A percentile compares a stretch with the other conserved stretches of the same genome.
phyloP scores from a whole-genome alignment of 2,888 invertebrate species.

The Acanthosepion lycidas region DNA sequence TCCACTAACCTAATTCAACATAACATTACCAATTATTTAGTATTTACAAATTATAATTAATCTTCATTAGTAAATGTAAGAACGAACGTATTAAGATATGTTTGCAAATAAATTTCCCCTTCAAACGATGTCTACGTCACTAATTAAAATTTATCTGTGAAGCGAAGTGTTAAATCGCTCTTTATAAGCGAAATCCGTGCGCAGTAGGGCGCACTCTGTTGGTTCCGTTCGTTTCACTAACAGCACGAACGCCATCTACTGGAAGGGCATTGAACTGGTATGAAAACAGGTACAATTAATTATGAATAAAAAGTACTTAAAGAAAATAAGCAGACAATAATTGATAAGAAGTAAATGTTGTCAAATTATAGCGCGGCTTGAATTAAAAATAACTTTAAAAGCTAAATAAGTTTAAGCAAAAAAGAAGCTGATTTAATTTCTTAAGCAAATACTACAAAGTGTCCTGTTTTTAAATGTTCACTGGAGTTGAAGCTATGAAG shows the following conservation, averaged over 20 bases:
- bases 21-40: no score
- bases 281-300: neutral
- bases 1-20: no score
- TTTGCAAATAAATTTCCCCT: neutral
- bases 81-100: neutral
- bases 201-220: neutral
- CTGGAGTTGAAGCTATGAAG: neutral
- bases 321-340: neutral
- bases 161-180: neutral
- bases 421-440: neutral
- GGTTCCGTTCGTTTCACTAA: neutral
- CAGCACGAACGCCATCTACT: neutral
- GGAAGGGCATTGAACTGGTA: neutral
- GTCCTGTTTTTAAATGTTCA: neutral
- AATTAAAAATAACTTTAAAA: neutral
- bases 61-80: no score
- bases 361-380: neutral
- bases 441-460: neutral
- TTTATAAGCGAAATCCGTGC: neutral
- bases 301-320: neutral
- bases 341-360: neutral
- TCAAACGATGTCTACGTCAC: neutral
- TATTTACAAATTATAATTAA: no score
- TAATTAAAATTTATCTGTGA: neutral
- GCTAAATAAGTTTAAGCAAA: neutral